Evolutionary conservation across 2,113 vertebrate species (phyloP), one percentile per base, ranked within the genome.

Genomic region (Haemorhous mexicanus): DNA sequence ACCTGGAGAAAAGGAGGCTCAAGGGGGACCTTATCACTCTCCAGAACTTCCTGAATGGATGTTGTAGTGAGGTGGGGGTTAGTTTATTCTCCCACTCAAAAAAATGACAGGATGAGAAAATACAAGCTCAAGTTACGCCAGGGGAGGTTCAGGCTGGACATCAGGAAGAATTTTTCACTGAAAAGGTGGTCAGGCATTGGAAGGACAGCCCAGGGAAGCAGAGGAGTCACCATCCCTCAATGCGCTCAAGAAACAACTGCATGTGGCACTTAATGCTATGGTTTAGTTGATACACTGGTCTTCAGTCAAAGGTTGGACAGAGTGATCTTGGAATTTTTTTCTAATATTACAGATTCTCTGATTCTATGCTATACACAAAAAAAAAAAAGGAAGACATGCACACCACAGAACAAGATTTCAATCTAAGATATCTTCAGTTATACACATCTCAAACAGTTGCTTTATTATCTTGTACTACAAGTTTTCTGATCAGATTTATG

Each of bases 161-260:
- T 41, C 49, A 56, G 13, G 66, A 64, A 72, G 8, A 63, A 17
- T 35, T 56, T 55, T 41, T 35, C 75, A 56, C 9, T 35, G 58
- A 41, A 79, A 35, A 7, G 6, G 20, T 56, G 17, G 30, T 72
- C 35, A 35, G 14, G 24, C 41, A 26, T 6, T 32, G 20, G 49
- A 47, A 72, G 9, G 11, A 47, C 21, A 49, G 30, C 16, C 26
- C 16, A 55, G 35, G 9, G 14, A 64, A 35, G 17, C 7, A 11
- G 7, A 35, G 16, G 26, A 72, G 30, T 26, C 41, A 32, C 24
- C 14, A 32, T 5, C 35, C 7, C 9, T 56, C 41, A 33, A 72
- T 15, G 35, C 1, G 0, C 22, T 80, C 35, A 64, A 50, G 43
- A 72, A 80, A 80, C 1, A 1, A 49, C 5, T 9, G 26, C 21